Evolutionary conservation across 2,888 invertebrate genomes (phyloP).

Genomic region (Drosophila colorata): DNA sequence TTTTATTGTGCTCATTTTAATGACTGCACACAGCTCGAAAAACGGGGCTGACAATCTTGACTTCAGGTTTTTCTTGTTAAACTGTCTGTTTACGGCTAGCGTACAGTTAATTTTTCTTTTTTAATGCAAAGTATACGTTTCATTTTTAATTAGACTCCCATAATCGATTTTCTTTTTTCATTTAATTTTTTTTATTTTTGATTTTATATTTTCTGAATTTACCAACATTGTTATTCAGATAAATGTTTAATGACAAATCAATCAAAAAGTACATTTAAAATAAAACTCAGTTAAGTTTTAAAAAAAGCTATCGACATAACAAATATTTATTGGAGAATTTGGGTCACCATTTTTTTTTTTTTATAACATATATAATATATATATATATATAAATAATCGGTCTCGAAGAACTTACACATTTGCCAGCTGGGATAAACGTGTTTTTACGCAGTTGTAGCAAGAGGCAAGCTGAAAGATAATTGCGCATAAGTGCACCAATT

Average conservation of each 20-base stretch:
- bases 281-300: background rate
- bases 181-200: too few relatives aligned
- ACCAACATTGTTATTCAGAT: too few relatives aligned
- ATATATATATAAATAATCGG: background rate
- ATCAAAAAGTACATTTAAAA: too few relatives aligned
- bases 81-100: too few relatives aligned
- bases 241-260: too few relatives aligned
- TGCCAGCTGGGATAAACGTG: background rate
- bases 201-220: too few relatives aligned
- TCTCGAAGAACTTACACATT: background rate
- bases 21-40: too few relatives aligned
- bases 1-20: conserved; percentile 6
- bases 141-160: too few relatives aligned
- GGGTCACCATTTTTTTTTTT: background rate
- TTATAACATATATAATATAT: too few relatives aligned
- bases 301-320: background rate
- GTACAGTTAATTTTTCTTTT: too few relatives aligned
- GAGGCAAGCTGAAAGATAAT: conserved; percentile 13
- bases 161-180: too few relatives aligned
- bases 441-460: background rate
- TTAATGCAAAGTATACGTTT: too few relatives aligned
- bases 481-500: conserved; percentile 40
- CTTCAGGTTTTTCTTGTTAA: background rate
- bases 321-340: background rate
- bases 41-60: background rate